phyloP scores from a whole-genome alignment of 2,113 vertebrate genomes.

The Solea senegalensis region DNA sequence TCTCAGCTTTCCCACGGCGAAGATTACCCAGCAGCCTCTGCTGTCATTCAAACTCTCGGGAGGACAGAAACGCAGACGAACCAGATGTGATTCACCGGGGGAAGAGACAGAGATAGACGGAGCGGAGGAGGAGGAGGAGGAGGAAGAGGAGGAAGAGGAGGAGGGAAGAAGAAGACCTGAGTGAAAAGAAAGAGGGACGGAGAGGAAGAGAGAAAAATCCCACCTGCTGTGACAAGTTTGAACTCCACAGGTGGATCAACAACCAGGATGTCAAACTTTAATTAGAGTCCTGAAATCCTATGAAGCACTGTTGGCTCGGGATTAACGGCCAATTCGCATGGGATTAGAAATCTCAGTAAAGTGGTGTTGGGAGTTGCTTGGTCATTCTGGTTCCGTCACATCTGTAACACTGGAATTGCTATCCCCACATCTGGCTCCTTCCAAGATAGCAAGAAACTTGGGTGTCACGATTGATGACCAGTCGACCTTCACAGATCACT shows the following conservation, averaged over 20 bases:
- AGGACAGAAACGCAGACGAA: neutral
- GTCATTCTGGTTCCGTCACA: too few species aligned
- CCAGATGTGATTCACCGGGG: constrained; percentile 13
- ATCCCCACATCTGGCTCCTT: too few species aligned
- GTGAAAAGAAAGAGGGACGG: neutral
- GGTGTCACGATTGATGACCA: too few species aligned
- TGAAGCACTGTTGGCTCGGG: too few species aligned
- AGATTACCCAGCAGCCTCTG: constrained; percentile 59
- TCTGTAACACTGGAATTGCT: too few species aligned
- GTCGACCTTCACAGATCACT: too few species aligned
- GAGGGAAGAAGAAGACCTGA: too few species aligned
- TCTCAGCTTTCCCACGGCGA: constrained; percentile 48
- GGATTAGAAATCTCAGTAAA: too few species aligned
- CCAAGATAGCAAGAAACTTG: too few species aligned
- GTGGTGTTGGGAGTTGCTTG: too few species aligned
- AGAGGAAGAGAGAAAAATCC: neutral
- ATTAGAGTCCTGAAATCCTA: neutral
- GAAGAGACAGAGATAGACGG: constrained; percentile 19
- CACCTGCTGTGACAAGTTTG: constrained; percentile 24
- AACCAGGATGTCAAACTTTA: constrained; percentile 14
- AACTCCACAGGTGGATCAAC: constrained; percentile 31
- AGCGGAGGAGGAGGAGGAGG: neutral
- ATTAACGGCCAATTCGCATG: too few species aligned
- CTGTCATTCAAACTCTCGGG: neutral
- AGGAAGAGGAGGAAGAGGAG: constrained; percentile 8